Evolutionary conservation across 2,888 invertebrate genomes (phyloP).

Genomic region (Leucophenga montana): DNA sequence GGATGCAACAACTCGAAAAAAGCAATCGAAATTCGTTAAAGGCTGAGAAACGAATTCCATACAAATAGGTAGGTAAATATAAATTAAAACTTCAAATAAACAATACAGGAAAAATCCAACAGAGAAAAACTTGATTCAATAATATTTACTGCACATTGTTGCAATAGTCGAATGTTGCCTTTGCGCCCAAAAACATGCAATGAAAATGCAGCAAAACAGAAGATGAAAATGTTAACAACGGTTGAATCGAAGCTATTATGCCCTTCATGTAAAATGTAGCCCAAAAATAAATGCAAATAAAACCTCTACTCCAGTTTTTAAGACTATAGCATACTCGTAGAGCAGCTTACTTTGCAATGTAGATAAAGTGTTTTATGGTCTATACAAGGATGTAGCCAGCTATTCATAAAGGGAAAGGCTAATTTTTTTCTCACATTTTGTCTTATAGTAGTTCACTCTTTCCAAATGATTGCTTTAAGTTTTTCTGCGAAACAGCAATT

Average conservation of each 20-base stretch:
- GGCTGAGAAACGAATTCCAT: background rate
- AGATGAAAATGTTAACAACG: background rate
- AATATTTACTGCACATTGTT: slow-evolving; percentile 17
- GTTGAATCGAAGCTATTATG: background rate
- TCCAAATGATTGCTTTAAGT: too few relatives aligned
- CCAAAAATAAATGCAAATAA: background rate
- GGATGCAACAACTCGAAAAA: background rate
- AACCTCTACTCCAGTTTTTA: background rate
- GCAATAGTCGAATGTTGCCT: background rate
- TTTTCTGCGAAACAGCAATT: too few relatives aligned
- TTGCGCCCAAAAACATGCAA: background rate
- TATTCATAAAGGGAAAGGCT: too few relatives aligned
- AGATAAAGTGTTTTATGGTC: too few relatives aligned
- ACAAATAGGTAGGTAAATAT: slow-evolving; percentile 11
- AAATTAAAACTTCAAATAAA: slow-evolving; percentile 24
- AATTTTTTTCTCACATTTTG: too few relatives aligned
- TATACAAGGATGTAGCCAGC: too few relatives aligned
- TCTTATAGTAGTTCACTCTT: too few relatives aligned
- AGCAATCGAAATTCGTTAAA: too few relatives aligned
- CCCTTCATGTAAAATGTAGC: background rate
- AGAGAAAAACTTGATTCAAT: background rate
- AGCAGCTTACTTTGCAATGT: too few relatives aligned
- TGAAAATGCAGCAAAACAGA: background rate
- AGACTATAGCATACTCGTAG: too few relatives aligned
- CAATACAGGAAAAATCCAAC: background rate